Evolutionary conservation across 2,113 vertebrate genomes (phyloP).

Genomic region (Dicentrarchus labrax): DNA sequence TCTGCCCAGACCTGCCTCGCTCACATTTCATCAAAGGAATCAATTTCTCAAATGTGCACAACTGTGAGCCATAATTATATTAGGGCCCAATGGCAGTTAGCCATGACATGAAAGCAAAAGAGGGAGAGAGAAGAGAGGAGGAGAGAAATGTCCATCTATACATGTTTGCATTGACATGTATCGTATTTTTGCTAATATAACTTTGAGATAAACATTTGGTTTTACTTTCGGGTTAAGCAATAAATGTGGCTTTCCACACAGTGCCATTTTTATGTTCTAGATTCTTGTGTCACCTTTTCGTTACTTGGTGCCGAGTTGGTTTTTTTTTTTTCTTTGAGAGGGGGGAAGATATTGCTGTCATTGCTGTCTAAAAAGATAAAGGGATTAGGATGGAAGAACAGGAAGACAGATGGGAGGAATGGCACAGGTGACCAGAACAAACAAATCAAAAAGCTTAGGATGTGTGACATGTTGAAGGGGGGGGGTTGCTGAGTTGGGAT

Average conservation of each 20-base stretch:
- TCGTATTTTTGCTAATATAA: constrained; percentile 27
- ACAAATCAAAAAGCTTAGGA: constrained; percentile 93
- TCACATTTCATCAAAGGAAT: constrained; percentile 99
- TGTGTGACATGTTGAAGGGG: constrained; percentile 84
- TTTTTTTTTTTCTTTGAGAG: background rate
- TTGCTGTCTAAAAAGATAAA: constrained; percentile 42
- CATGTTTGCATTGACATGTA: constrained; percentile 40
- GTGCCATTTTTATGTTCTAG: background rate
- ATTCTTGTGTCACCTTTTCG: constrained; percentile 16
- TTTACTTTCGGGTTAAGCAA: constrained; percentile 12
- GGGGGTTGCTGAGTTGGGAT: constrained; percentile 77
- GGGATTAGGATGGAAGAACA: constrained; percentile 54
- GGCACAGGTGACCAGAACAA: constrained; percentile 87
- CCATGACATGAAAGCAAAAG: constrained; percentile 82
- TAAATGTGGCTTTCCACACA: background rate
- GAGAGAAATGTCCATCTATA: constrained; percentile 41
- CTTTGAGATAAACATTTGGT: constrained; percentile 5
- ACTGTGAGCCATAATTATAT: constrained; percentile 99
- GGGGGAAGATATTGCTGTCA: background rate
- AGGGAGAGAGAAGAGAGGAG: constrained; percentile 32
- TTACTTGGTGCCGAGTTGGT: background rate
- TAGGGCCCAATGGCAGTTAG: constrained; percentile 93
- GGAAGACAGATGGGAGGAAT: constrained; percentile 61
- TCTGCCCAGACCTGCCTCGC: constrained; percentile 90
- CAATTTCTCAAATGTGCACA: constrained; percentile 99